Conservation (phyloP, 2,797 vertebrate genomes). For the Coluber constrictor region DNA sequence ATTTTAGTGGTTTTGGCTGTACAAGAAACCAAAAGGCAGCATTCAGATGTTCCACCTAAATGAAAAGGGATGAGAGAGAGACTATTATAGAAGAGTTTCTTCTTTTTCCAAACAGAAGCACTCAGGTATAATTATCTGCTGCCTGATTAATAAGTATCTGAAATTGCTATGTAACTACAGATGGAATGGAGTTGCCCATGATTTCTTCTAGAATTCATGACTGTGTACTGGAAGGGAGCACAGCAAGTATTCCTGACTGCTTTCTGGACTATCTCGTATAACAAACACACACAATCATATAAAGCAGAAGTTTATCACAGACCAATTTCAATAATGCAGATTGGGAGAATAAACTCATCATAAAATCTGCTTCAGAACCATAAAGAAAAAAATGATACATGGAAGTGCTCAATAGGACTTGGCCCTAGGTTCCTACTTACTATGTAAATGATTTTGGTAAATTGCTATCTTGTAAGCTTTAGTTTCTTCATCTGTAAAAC, state of each 20-base stretch:
- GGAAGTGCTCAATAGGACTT: background rate
- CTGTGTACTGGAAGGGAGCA: background rate
- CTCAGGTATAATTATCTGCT: conserved; percentile 18
- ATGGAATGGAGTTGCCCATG: background rate
- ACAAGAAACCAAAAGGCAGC: background rate
- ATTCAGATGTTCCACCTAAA: background rate
- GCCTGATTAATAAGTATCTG: background rate
- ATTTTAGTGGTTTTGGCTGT: background rate
- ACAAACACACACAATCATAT: background rate
- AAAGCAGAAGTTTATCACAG: background rate
- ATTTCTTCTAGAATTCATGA: background rate
- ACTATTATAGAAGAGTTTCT: background rate
- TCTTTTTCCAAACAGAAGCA: conserved; percentile 4
- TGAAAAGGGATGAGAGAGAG: background rate
- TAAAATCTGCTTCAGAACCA: background rate
- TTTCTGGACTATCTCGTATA: background rate
- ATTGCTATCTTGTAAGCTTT: background rate
- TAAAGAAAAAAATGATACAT: background rate
- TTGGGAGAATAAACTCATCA: background rate
- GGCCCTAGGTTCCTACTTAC: background rate
- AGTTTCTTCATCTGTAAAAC: background rate
- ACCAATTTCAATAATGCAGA: background rate
- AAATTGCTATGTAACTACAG: background rate
- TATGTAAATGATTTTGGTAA: background rate
- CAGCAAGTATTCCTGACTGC: background rate